Conservation (phyloP, 2,113 vertebrate genomes). For the Cheilinus undulatus region DNA sequence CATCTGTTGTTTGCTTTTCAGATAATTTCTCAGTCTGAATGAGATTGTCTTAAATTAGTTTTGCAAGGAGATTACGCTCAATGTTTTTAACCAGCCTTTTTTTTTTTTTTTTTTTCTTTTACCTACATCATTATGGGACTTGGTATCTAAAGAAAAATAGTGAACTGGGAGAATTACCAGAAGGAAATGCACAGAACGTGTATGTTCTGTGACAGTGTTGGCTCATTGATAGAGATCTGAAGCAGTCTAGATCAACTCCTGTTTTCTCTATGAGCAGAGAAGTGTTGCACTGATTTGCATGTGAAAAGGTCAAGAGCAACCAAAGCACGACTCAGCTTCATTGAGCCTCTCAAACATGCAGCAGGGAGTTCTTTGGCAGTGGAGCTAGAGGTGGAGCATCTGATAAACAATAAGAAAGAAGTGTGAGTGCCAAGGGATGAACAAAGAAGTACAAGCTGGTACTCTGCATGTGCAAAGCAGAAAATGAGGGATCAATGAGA, state of each 20-base stretch:
- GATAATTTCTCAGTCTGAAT: not conserved
- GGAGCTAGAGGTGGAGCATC: not conserved
- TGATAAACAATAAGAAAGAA: not conserved
- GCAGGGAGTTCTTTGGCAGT: not conserved
- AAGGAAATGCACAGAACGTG: conserved; percentile 1
- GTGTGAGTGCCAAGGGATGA: not conserved
- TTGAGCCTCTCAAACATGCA: not conserved
- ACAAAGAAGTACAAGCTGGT: not conserved
- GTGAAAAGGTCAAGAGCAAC: conserved; percentile 60
- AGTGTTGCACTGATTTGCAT: conserved; percentile 40
- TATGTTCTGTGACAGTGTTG: conserved; percentile 9
- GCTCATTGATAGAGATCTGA: conserved; percentile 40
- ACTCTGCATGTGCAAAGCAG: not conserved
- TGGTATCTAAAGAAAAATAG: not conserved
- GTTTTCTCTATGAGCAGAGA: conserved; percentile 17
- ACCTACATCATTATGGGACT: conserved; percentile 2
- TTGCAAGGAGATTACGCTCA: not conserved
- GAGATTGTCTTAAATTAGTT: not conserved
- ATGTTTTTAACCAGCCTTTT: not conserved
- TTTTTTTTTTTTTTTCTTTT: no score
- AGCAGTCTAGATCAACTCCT: conserved; percentile 23
- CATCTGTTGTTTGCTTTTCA: not conserved
- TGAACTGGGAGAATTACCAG: not conserved
- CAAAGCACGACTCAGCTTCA: conserved; percentile 2
- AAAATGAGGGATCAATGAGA: not conserved